A percentile compares a stretch with the other conserved stretches of the same genome.
These are phyloP conservation scores for Morone chrysops DNA, from an alignment of 2,113 vertebrate species.

Conservation along the genomic window DNA sequence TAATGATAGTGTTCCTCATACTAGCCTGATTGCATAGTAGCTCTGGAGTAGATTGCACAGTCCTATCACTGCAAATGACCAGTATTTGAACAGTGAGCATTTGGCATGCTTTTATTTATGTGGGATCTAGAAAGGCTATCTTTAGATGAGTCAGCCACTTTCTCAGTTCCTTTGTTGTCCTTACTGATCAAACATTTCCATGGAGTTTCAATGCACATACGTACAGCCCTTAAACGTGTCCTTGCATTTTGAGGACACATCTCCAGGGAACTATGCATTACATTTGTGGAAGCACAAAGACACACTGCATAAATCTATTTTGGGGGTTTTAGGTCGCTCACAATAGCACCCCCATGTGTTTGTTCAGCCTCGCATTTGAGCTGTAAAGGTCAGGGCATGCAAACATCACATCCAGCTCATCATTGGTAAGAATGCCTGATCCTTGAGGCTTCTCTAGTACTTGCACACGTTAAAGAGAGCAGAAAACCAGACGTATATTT, in stretches of 20 bases:
- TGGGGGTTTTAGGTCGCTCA: conserved; percentile 54
- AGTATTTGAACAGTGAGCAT: conserved; percentile 69
- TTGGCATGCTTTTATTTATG: conserved; percentile 72
- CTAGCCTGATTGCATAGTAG: conserved; percentile 74
- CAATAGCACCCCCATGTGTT: conserved; percentile 72
- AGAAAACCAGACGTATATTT: conserved; percentile 1
- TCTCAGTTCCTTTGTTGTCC: conserved; percentile 65
- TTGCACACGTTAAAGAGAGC: conserved; percentile 11
- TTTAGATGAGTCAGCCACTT: conserved; percentile 80
- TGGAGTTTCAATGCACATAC: background rate
- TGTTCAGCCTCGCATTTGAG: conserved; percentile 65
- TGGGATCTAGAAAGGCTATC: conserved; percentile 61
- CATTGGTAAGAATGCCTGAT: conserved; percentile 56
- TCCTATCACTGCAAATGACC: conserved; percentile 74
- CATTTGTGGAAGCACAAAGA: conserved; percentile 32
- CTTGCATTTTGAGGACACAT: conserved; percentile 33
- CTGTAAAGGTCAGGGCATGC: conserved; percentile 63
- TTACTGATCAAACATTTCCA: conserved; percentile 50
- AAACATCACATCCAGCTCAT: conserved; percentile 66
- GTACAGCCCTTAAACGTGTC: conserved; percentile 4
- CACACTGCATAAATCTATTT: conserved; percentile 57
- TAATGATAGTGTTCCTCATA: conserved; percentile 77
- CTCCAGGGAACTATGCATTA: conserved; percentile 41
- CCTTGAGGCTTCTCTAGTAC: background rate
- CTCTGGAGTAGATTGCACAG: conserved; percentile 60